A percentile compares a stretch with the other conserved stretches of the same genome.
phyloP scores from a whole-genome alignment of 2,113 vertebrate species.

The Sturnus vulgaris region DNA sequence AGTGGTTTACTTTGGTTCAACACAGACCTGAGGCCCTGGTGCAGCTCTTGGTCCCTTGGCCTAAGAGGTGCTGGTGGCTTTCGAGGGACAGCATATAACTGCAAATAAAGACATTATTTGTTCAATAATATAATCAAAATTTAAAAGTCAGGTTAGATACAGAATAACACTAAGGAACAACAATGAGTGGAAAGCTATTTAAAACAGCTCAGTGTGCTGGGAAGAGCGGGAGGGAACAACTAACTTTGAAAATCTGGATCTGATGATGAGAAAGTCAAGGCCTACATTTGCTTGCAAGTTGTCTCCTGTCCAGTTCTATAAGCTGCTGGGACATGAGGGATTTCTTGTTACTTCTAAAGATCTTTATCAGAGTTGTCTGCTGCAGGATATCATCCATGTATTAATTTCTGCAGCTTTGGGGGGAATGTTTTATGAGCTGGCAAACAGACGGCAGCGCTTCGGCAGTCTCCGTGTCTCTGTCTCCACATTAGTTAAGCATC shows the following conservation, averaged over 20 bases:
- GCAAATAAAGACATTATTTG: not conserved
- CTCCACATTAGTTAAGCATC: not conserved
- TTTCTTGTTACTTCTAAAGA: not conserved
- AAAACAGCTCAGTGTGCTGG: not conserved
- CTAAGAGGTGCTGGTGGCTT: not conserved
- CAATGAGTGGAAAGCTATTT: not conserved
- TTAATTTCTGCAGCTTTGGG: not conserved
- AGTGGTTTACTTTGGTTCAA: not conserved
- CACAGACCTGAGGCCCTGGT: not conserved
- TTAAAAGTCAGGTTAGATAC: not conserved
- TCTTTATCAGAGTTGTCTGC: not conserved
- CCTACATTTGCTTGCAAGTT: not conserved
- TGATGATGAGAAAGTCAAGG: not conserved
- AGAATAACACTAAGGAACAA: not conserved
- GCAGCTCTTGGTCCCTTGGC: not conserved
- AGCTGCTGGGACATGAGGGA: not conserved
- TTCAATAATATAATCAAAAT: not conserved
- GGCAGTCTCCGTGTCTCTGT: not conserved
- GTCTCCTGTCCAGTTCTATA: not conserved
- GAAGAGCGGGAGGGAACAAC: not conserved
- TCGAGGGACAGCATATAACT: not conserved
- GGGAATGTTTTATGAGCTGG: not conserved
- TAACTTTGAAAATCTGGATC: constrained; percentile 5
- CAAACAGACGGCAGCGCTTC: not conserved
- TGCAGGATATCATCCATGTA: not conserved